Conservation (phyloP, 2,113 vertebrate species). For the Dascyllus trimaculatus region DNA sequence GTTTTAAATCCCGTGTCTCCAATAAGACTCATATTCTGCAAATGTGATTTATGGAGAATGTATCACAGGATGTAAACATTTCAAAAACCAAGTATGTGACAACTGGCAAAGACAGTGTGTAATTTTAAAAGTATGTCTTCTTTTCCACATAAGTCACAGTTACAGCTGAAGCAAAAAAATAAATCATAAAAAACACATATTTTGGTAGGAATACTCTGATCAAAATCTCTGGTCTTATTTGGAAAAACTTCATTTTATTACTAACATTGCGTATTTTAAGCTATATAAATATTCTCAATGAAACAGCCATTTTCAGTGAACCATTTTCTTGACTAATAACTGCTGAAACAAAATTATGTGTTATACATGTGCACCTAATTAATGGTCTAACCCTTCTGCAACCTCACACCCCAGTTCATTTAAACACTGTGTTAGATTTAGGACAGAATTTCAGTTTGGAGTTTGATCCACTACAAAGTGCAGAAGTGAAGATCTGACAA, state of each 20-base stretch:
- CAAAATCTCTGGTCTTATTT: background rate
- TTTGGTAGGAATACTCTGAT: conserved; percentile 7
- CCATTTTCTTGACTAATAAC: background rate
- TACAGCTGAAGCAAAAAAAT: background rate
- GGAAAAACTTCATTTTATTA: background rate
- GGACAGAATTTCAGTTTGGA: conserved; percentile 55
- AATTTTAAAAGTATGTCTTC: conserved; percentile 43
- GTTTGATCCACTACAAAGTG: conserved; percentile 39
- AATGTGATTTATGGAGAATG: conserved; percentile 54
- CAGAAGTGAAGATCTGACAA: conserved; percentile 53
- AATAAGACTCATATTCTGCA: conserved; percentile 40
- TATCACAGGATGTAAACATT: conserved; percentile 39
- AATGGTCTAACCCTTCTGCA: conserved; percentile 6
- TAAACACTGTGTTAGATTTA: conserved; percentile 16
- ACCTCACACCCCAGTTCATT: conserved; percentile 19
- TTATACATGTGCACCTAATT: background rate
- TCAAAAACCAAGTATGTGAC: conserved; percentile 24
- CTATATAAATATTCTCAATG: conserved; percentile 1
- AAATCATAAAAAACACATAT: background rate
- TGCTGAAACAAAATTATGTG: background rate
- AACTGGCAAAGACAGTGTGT: conserved; percentile 31
- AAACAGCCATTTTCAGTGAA: background rate
- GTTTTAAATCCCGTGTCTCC: conserved; percentile 36
- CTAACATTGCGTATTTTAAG: background rate
- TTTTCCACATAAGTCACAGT: background rate